Evolutionary conservation across 2,113 vertebrate species (phyloP).

Genomic region (Dipodomys merriami): DNA sequence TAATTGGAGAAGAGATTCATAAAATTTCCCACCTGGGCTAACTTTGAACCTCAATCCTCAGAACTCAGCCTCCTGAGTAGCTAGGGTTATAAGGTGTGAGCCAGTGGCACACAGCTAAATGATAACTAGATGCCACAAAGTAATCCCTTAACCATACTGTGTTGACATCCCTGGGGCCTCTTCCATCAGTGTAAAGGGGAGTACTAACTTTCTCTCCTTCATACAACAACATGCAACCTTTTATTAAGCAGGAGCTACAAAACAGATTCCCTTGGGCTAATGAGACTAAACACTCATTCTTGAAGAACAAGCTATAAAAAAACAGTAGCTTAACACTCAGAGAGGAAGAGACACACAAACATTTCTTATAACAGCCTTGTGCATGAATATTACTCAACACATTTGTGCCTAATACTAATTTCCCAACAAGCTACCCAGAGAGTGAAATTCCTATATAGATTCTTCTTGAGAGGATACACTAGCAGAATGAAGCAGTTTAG

Average conservation of each 20-base stretch:
- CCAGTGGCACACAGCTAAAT: too few species aligned
- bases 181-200: too few species aligned
- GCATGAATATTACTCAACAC: not conserved
- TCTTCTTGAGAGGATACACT: not conserved
- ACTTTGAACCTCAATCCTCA: too few species aligned
- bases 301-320: not conserved
- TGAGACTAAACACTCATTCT: not conserved
- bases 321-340: not conserved
- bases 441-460: constrained; percentile 21
- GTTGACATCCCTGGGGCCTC: too few species aligned
- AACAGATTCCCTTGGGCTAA: not conserved
- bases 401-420: not conserved
- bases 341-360: not conserved
- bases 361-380: not conserved
- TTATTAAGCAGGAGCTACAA: not conserved
- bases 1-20: too few species aligned
- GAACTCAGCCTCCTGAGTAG: too few species aligned
- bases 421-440: constrained; percentile 10
- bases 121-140: too few species aligned
- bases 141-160: too few species aligned
- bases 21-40: too few species aligned
- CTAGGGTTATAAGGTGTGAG: too few species aligned
- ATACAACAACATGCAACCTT: not conserved
- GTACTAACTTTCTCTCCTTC: too few species aligned
- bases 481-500: not conserved